phyloP scores from a whole-genome alignment of 1,140 invertebrate genomes.

The Drosophila lini region DNA sequence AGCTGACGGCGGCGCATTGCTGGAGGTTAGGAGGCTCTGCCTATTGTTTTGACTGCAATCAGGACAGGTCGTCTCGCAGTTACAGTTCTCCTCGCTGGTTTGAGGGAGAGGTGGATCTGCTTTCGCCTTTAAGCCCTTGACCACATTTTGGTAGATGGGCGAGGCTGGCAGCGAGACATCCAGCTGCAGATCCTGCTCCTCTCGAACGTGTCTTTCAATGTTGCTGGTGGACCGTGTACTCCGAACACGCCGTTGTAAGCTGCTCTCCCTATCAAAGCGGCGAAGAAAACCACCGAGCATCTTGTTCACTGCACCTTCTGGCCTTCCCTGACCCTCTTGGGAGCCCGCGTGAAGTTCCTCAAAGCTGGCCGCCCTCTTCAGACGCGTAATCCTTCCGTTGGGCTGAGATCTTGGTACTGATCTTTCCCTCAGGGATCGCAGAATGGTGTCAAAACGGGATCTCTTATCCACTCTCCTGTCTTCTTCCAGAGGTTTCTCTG shows the following conservation, averaged over 20 bases:
- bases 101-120: neutral
- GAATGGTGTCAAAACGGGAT: slow-evolving; percentile 85
- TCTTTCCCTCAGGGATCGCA: slow-evolving; percentile 87
- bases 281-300: slow-evolving; percentile 89
- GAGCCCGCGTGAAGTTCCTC: slow-evolving; percentile 87
- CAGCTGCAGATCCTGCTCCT: slow-evolving; percentile 36
- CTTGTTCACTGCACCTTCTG: slow-evolving; percentile 86
- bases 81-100: slow-evolving; percentile 61
- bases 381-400: slow-evolving; percentile 79
- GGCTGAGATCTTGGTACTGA: slow-evolving; percentile 86
- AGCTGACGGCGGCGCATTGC: slow-evolving; percentile 6
- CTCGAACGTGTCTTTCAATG: slow-evolving; percentile 67
- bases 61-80: slow-evolving; percentile 60
- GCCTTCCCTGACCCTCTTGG: slow-evolving; percentile 84
- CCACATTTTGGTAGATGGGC: slow-evolving; percentile 77
- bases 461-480: slow-evolving; percentile 73
- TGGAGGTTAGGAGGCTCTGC: neutral
- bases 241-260: slow-evolving; percentile 63
- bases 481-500: slow-evolving; percentile 19
- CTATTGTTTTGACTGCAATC: slow-evolving; percentile 62
- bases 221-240: slow-evolving; percentile 81
- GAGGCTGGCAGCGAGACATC: slow-evolving; percentile 41
- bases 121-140: slow-evolving; percentile 27
- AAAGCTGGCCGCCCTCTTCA: slow-evolving; percentile 89
- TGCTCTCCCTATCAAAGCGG: slow-evolving; percentile 86